These are phyloP conservation scores for Drosophila kuntzei DNA, from an alignment of 2,888 invertebrate genomes.

Conservation along the genomic window DNA sequence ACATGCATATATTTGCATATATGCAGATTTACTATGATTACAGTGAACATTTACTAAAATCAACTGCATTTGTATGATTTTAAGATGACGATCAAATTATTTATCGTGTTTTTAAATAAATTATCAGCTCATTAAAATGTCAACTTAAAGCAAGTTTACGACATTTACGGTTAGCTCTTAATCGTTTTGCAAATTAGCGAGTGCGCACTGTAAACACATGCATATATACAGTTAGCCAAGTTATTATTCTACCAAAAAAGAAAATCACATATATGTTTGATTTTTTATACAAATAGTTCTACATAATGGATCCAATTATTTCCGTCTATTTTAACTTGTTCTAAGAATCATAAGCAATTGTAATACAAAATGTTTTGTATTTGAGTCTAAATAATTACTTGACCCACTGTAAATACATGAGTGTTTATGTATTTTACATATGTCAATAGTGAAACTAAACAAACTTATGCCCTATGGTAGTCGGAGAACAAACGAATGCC, in stretches of 20 bases:
- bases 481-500: slow-evolving; percentile 13
- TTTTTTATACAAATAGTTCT: no score
- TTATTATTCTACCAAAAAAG: no score
- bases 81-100: neutral
- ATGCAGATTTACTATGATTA: slow-evolving; percentile 1
- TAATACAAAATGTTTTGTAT: no score
- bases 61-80: neutral
- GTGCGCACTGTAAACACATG: slow-evolving; percentile 2
- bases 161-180: neutral
- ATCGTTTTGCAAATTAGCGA: slow-evolving; percentile 9
- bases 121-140: neutral
- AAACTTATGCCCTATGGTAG: neutral
- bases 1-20: slow-evolving; percentile 1
- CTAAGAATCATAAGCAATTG: no score
- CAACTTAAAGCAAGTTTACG: neutral
- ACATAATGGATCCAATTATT: no score
- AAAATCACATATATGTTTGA: no score
- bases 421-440: slow-evolving; percentile 10
- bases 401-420: neutral
- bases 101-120: neutral
- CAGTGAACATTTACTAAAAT: neutral
- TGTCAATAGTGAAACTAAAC: slow-evolving; percentile 46
- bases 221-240: no score
- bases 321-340: no score
- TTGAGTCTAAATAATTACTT: neutral